phyloP scores from a whole-genome alignment of 2,888 invertebrate genomes.

The Cremastobaeus sp. region DNA sequence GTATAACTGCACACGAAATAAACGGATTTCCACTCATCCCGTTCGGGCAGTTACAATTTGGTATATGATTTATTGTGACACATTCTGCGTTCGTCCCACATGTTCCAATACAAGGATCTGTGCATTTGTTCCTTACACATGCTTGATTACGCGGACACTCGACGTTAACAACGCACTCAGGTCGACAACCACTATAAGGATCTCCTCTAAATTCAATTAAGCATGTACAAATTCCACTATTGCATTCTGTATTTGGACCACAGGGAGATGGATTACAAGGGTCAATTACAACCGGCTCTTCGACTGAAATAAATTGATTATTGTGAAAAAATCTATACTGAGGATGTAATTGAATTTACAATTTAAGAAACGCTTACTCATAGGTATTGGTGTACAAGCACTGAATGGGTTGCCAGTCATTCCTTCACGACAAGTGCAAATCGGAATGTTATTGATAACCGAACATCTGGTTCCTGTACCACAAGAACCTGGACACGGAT shows the following conservation, averaged over 20 bases:
- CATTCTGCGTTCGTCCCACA: slow-evolving; percentile 80
- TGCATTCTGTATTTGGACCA: slow-evolving; percentile 85
- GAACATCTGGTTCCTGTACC: slow-evolving; percentile 82
- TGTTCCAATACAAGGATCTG: slow-evolving; percentile 78
- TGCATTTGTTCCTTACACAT: slow-evolving; percentile 84
- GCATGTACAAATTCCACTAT: slow-evolving; percentile 82
- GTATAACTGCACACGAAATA: slow-evolving; percentile 74
- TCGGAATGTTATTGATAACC: slow-evolving; percentile 85
- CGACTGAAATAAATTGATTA: slow-evolving; percentile 3
- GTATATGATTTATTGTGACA: slow-evolving; percentile 77
- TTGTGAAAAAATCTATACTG: neutral
- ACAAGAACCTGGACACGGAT: slow-evolving; percentile 87
- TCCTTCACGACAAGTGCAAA: slow-evolving; percentile 82
- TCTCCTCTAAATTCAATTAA: slow-evolving; percentile 80
- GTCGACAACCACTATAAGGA: slow-evolving; percentile 85
- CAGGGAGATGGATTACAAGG: slow-evolving; percentile 85
- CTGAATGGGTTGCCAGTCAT: slow-evolving; percentile 83
- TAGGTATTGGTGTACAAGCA: slow-evolving; percentile 69
- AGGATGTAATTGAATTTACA: neutral
- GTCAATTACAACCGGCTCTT: slow-evolving; percentile 74
- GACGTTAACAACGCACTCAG: slow-evolving; percentile 84
- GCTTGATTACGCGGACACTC: slow-evolving; percentile 81
- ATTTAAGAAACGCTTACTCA: slow-evolving; percentile 68
- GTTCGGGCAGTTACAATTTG: slow-evolving; percentile 81
- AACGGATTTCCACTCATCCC: slow-evolving; percentile 88